Evolutionary conservation across 2,888 invertebrate species (phyloP), one percentile per base, ranked within the genome.

Genomic region (Druceiella hillmani): DNA sequence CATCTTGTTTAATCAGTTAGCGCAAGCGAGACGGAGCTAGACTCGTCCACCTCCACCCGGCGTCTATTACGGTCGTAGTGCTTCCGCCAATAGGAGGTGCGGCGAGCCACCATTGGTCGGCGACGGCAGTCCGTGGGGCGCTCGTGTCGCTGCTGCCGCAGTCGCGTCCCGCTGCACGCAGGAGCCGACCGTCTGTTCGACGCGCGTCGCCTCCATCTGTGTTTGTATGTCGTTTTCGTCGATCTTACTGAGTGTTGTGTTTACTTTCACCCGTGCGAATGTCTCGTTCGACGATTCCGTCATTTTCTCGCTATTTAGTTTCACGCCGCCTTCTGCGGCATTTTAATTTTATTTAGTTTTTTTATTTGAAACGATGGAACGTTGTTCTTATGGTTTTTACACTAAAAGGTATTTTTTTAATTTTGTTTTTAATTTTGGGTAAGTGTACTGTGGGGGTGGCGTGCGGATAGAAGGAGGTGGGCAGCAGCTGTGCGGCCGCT

Each of bases 351-450:
- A 69, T 69, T 67, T 68, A 65, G 67, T 61, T 61, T 61, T 68
- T 72, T 68, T 68, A 64, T 69, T 73, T 71, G 69, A 76, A 78
- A 79, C 75, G 76, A 82, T 82, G 82, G 82, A 82, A 79, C 81
- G 81, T 75, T 78, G 81, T 75, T 78, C 79, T 76, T 80, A 78
- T 76, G 81, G 80, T 76, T 82, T 82, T 78, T 81, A 78, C 79
- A 81, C 81, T 66, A 82, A 82, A 81, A 83, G 82, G 82, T 83
- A 80, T 79, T 80, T 78, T 74, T 62, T 58, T 54, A 55, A 68
- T 69, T 66, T 66, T 64, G 58, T 66, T 68, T 64, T 49, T 69
- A 61, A 62, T 57, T 57, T 59, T 22, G 59, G 64, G 61, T 60
- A 58, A 61, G 55, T 66, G 66, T 59, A 56, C 57, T 61, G 64